Evolutionary conservation across 2,888 invertebrate genomes (phyloP).

Genomic region (Linnaemya vulpina): DNA sequence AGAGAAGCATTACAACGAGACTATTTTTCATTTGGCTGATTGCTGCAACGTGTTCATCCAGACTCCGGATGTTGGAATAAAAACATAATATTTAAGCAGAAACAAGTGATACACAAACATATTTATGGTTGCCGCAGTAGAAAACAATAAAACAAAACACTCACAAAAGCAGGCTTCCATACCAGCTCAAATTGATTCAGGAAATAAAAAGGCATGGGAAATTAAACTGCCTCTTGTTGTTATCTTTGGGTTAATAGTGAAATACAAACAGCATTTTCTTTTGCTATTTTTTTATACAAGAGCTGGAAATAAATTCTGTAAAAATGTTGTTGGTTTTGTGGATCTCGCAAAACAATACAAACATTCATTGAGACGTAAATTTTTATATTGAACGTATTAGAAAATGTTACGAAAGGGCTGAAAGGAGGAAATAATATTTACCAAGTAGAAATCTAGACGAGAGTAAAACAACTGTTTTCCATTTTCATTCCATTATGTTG

Average conservation of each 20-base stretch:
- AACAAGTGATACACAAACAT: conserved; percentile 50
- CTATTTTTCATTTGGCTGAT: conserved; percentile 3
- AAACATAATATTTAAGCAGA: conserved; percentile 21
- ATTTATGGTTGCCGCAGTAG: conserved; percentile 41
- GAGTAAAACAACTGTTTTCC: conserved; percentile 22
- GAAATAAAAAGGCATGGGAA: neutral
- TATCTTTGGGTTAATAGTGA: conserved; percentile 16
- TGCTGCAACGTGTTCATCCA: neutral
- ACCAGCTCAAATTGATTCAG: neutral
- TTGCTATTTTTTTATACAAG: neutral
- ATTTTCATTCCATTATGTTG: conserved; percentile 74
- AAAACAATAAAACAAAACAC: conserved; percentile 20
- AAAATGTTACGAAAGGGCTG: conserved; percentile 6
- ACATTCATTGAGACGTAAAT: conserved; percentile 46
- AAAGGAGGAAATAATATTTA: neutral
- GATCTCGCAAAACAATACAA: conserved; percentile 28
- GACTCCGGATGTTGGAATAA: neutral
- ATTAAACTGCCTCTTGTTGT: neutral
- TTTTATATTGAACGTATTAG: conserved; percentile 29
- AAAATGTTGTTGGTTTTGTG: conserved; percentile 39
- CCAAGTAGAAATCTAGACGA: conserved; percentile 11
- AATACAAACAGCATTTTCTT: conserved; percentile 11
- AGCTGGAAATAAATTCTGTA: conserved; percentile 22
- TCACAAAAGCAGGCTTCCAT: conserved; percentile 1
- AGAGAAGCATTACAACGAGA: neutral